Evolutionary conservation across 2,113 vertebrate genomes (phyloP), one percentile per base, ranked within the genome.

Genomic region (Bos taurus): DNA sequence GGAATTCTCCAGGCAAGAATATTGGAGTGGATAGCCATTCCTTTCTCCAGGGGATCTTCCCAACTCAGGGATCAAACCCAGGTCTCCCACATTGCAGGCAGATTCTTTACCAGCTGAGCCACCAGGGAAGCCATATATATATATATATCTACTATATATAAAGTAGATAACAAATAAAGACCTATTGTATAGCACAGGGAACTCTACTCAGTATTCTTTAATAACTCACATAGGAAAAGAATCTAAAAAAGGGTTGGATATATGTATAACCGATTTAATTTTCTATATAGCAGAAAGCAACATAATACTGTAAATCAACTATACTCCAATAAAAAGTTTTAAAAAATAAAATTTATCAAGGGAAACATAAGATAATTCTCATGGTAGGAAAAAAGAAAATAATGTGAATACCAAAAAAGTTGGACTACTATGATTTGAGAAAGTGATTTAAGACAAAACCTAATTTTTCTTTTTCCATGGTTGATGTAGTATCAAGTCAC

Each of bases 401-500:
- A 83, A 82, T 1, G 23, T 43, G 86, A 86, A 82, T 43, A 88
- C 21, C 21, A 50, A 86, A 78, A 90, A 77, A 40, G 77, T 16
- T 50, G 9, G 28, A 78, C 6, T 50, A 30, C 25, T 92, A 12
- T 85, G 10, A 48, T 43, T 84, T 16, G 94, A 93, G 91, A 71
- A 30, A 88, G 21, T 90, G 46, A 95, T 80, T 89, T 89, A 88
- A 96, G 96, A 90, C 36, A 17, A 88, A 97, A 80, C 14, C 30
- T 67, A 83, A 92, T 6, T 86, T 94, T 97, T 88, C 23, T 88
- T 86, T 98, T 95, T 92, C 46, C 82, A 13, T 84, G 77, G 46
- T 5, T 97, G 96, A 81, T 91, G 52, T 88, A 97, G 16, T 60
- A 81, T 93, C 91, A 93, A 97, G 74, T 93, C 91, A 93, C 43